Evolutionary conservation across 2,888 invertebrate species (phyloP), one percentile per base, ranked within the genome.

Genomic region (Empis livida): DNA sequence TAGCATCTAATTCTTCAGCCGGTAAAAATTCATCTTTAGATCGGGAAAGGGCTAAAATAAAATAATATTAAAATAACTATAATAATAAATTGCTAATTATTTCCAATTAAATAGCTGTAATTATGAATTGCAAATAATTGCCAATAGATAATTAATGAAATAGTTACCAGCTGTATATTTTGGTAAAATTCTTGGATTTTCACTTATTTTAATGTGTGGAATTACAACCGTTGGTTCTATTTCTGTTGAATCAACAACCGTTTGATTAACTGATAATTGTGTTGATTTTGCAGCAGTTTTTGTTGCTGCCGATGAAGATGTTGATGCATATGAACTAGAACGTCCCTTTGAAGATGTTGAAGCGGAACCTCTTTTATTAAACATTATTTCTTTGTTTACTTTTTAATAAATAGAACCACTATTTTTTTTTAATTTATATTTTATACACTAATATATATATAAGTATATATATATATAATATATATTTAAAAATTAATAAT

Each of bases 1-100:
- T 71, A 2, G 79, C 76, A 64, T 94, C 92, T 43, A 94, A 71
- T 62, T 95, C 93, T 57, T 94, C 93, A 73, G 91, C 84, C 15
- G 81, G 83, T 50, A 93, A 78, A 5, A 80, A 79, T 59, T 89
- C 89, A 49, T 85, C 84, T 3, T 78, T 73, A 31, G 78, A 75
- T 47, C 85, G 75, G 11, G 77, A 75, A 43, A 86, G 68, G 20
- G 84, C 78, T 60, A 50, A 42, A 58, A 57, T 41, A 17, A 44
- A n/a, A 37, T 17, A n/a, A 23, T 23, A 13, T 23, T 15, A 14
- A 10, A 13, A 15, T 2, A 17, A 43, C 30, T 16, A 9, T n/a
- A n/a, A n/a, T 13, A 41, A 14, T 13, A 50, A 46, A 45, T 15
- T 43, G 20, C 32, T 13, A 42, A 15, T n/a, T n/a, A n/a, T n/a